phyloP scores from a whole-genome alignment of 1,140 invertebrate species.

The Tribolium castaneum region DNA sequence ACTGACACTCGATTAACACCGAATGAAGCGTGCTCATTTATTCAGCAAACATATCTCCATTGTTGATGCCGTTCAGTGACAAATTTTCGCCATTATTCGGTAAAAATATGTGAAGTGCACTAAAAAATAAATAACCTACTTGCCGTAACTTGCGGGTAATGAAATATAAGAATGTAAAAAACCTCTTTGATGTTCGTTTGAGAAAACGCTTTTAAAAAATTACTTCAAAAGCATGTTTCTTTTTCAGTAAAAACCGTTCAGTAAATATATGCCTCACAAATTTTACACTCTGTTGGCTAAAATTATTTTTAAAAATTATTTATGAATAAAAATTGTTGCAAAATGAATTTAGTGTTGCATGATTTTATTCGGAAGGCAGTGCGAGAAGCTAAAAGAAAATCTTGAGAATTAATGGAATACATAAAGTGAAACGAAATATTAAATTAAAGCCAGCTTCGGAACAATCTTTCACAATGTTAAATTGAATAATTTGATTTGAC shows the following conservation, averaged over 20 bases:
- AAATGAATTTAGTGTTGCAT: background rate
- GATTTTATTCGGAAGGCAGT: background rate
- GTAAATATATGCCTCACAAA: background rate
- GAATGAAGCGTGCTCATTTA: background rate
- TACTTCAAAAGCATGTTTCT: background rate
- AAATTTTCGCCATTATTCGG: background rate
- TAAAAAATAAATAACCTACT: background rate
- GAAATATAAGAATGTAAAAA: conserved; percentile 1
- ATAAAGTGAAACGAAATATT: conserved; percentile 28
- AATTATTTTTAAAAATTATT: background rate
- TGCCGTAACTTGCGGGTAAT: background rate
- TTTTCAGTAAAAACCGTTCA: background rate
- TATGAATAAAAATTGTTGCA: background rate
- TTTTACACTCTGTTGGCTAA: background rate
- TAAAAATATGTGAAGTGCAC: background rate
- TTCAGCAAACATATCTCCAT: background rate
- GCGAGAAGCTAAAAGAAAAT: conserved; percentile 9
- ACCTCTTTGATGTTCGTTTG: background rate
- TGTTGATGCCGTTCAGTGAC: background rate
- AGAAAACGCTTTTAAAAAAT: background rate
- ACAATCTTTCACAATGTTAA: conserved; percentile 26
- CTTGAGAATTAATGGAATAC: conserved; percentile 25
- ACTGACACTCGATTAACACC: background rate
- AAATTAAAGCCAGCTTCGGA: conserved; percentile 24
- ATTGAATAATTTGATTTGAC: conserved; percentile 26